Evolutionary conservation across 92 coral and sea anemone genomes (phyloP).

Genomic region (Diadumene lineata): DNA sequence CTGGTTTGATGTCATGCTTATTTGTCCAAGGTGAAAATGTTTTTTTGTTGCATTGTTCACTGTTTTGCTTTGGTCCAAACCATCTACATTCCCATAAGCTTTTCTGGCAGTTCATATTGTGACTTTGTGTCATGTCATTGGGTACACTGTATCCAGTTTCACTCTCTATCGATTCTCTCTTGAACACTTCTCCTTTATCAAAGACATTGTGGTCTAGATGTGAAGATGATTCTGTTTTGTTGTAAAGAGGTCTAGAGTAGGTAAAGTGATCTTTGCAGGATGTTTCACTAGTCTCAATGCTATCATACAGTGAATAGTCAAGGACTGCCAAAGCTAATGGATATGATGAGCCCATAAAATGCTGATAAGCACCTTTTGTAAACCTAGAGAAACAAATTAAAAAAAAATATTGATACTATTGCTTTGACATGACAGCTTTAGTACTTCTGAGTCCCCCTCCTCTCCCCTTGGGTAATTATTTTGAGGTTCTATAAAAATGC

Average conservation of each 20-base stretch:
- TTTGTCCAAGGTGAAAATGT: too few relatives aligned
- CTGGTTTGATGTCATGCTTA: neutral
- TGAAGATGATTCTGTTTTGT: neutral
- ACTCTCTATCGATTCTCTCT: neutral
- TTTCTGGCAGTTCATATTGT: neutral
- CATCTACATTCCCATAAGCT: neutral
- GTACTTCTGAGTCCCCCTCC: too few relatives aligned
- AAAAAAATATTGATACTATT: too few relatives aligned
- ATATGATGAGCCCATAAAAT: slow-evolving; percentile 57
- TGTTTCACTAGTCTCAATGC: neutral
- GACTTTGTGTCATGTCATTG: neutral
- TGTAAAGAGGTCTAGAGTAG: neutral
- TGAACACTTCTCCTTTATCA: neutral
- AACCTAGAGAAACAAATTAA: slow-evolving; percentile 37
- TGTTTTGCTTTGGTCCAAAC: too few relatives aligned
- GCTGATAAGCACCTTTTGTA: slow-evolving; percentile 71
- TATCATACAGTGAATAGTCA: neutral
- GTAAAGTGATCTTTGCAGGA: neutral
- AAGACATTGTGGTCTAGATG: neutral
- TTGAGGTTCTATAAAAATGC: too few relatives aligned
- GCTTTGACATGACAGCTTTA: too few relatives aligned
- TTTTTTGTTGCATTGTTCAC: neutral
- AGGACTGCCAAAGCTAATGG: slow-evolving; percentile 58
- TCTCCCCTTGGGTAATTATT: too few relatives aligned
- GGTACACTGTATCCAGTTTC: neutral